These are phyloP conservation scores for Acromyrmex echinatior DNA, from an alignment of 1,140 invertebrate genomes.

Conservation along the genomic window DNA sequence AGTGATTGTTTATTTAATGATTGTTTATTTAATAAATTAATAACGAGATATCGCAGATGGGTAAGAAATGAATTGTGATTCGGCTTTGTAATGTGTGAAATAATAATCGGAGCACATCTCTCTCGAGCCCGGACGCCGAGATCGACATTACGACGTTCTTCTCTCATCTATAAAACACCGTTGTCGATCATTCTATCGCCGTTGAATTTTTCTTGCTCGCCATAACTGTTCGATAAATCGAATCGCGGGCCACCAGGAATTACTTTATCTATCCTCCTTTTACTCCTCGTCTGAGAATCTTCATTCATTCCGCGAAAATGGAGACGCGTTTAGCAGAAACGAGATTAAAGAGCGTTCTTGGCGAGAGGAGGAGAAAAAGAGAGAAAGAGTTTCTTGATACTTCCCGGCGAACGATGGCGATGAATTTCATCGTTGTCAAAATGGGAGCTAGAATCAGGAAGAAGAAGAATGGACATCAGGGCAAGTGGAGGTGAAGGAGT, in stretches of 20 bases:
- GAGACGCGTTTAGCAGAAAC: constrained; percentile 45
- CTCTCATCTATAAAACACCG: constrained; percentile 2
- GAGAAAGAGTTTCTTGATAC: constrained; percentile 29
- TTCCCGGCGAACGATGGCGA: constrained; percentile 57
- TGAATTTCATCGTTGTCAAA: constrained; percentile 58
- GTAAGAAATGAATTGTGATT: background rate
- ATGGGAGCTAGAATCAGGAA: constrained; percentile 1
- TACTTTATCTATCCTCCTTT: constrained; percentile 30
- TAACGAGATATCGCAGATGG: background rate
- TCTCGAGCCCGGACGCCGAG: background rate
- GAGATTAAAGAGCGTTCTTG: constrained; percentile 26
- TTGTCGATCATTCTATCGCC: constrained; percentile 50
- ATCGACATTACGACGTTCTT: background rate
- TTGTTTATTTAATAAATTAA: background rate
- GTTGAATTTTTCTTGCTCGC: constrained; percentile 40
- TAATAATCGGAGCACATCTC: constrained; percentile 35
- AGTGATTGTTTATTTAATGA: background rate
- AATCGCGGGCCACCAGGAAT: constrained; percentile 25
- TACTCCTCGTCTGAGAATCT: constrained; percentile 26
- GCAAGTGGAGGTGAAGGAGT: background rate
- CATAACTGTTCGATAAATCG: constrained; percentile 59
- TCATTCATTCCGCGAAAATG: constrained; percentile 46
- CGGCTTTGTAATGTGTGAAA: constrained; percentile 1
- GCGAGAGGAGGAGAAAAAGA: background rate
- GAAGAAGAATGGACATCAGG: background rate